A percentile compares a stretch with the other conserved stretches of the same genome.
Evolutionary conservation across 2,113 vertebrate species (phyloP).

Genomic region (Phalacrocorax brasilianus): DNA sequence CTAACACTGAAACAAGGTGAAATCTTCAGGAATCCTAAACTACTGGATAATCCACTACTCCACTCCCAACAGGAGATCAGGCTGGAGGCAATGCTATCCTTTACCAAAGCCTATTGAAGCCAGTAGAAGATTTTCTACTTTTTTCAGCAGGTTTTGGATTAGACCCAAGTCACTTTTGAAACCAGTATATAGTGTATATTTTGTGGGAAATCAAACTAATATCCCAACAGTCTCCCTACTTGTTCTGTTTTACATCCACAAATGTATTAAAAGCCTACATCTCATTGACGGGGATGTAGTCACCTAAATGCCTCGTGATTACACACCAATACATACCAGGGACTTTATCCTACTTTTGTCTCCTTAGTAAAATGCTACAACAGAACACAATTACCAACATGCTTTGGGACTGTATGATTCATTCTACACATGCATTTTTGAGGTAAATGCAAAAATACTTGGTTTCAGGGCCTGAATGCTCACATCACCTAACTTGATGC

Average conservation of each 20-base stretch:
- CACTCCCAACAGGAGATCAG: background rate
- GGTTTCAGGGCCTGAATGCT: background rate
- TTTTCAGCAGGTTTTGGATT: background rate
- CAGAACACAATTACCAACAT: background rate
- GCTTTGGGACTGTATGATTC: background rate
- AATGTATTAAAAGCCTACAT: background rate
- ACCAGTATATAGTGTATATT: background rate
- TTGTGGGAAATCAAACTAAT: background rate
- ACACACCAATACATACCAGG: background rate
- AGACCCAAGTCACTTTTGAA: background rate
- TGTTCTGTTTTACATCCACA: background rate
- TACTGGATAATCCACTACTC: background rate
- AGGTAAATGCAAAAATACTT: background rate
- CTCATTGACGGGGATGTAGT: background rate
- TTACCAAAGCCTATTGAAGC: background rate
- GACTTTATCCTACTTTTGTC: background rate
- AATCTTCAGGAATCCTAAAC: background rate
- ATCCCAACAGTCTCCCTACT: background rate
- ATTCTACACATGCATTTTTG: background rate
- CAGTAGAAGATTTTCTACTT: background rate
- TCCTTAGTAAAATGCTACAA: background rate
- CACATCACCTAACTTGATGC: background rate
- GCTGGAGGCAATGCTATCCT: background rate
- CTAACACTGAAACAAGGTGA: background rate
- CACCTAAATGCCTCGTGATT: background rate